Base-by-base conservation (phyloP, 2,888 invertebrate genomes). In the Spilosoma lubricipeda region DNA sequence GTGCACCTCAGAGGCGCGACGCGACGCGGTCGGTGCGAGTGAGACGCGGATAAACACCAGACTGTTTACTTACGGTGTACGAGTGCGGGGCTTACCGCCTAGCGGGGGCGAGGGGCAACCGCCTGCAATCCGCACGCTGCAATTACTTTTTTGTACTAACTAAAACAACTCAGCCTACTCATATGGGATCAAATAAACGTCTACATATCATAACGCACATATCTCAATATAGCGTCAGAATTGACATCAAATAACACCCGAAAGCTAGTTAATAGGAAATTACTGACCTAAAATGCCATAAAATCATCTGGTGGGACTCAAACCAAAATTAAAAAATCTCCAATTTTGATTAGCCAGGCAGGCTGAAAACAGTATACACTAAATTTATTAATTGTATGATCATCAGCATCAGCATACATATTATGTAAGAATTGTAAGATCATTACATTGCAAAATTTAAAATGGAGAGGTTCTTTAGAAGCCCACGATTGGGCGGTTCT, bases 31-130 rank as follows among this genome's bases (percentile, higher is more conserved):
- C 95, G 95, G 95, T 94, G 95, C 89, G 95, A 95, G 95, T 95
- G 95, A 95, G 95, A 95, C 95, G 95, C 94, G 95, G 94, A 95
- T 95, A 95, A 95, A 95, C 95, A 95, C 94, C 94, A 95, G 94
- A 95, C 95, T 95, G 95, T 95, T 95, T 95, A 95, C 95, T 95
- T 95, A 95, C 95, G 94, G 94, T 93, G 94, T 90, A 93, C 91
- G 93, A 93, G 93, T 91, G 93, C 93, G 93, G 93, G 91, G 91
- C 87, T 92, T 30, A 30, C 63, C 63, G 87, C 85, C 89, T 85
- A 83, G 92, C 91, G 92, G 92, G 90, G 92, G 39, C 83, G 93
- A 87, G 93, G 92, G 93, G 92, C 89, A 87, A 92, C 90, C 91
- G 94, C 93, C 91, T 95, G 95, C 95, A 95, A 95, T 95, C 94